A percentile compares a stretch with the other conserved stretches of the same genome.
phyloP scores from a whole-genome alignment of 2,113 vertebrate species.

The Chionomys nivalis region DNA sequence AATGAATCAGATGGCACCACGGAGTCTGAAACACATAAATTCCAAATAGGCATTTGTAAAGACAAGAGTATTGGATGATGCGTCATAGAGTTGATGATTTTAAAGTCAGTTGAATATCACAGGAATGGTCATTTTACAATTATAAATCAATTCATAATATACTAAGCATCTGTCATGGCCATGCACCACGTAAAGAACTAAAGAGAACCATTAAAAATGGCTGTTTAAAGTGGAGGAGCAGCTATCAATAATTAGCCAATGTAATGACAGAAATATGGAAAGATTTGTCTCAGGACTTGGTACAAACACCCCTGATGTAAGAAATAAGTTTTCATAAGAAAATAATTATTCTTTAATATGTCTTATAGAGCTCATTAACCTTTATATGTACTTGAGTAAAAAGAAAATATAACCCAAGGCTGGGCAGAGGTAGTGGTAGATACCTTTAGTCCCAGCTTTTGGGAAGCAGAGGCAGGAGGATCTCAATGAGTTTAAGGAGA shows the following conservation, averaged over 20 bases:
- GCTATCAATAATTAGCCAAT: neutral
- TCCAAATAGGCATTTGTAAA: neutral
- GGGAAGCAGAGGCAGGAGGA: neutral
- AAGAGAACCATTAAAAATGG: neutral
- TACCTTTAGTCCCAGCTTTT: neutral
- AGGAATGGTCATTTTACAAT: neutral
- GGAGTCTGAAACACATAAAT: neutral
- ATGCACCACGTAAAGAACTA: neutral
- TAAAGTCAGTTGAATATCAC: neutral
- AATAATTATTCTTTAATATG: neutral
- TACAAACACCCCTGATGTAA: neutral
- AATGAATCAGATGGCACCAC: neutral
- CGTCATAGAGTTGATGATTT: neutral
- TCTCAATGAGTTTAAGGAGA: neutral
- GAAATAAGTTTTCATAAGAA: neutral
- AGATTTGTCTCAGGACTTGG: neutral
- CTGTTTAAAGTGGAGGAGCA: conserved; percentile 1
- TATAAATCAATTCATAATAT: conserved; percentile 19
- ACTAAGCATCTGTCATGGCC: neutral
- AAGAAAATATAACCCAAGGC: neutral
- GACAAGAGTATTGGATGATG: neutral
- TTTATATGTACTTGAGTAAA: neutral
- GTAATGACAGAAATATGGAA: neutral
- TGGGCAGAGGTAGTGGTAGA: neutral
- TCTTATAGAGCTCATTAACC: neutral